Evolutionary conservation across 2,888 invertebrate genomes (phyloP).

Genomic region (Anodontia alba): DNA sequence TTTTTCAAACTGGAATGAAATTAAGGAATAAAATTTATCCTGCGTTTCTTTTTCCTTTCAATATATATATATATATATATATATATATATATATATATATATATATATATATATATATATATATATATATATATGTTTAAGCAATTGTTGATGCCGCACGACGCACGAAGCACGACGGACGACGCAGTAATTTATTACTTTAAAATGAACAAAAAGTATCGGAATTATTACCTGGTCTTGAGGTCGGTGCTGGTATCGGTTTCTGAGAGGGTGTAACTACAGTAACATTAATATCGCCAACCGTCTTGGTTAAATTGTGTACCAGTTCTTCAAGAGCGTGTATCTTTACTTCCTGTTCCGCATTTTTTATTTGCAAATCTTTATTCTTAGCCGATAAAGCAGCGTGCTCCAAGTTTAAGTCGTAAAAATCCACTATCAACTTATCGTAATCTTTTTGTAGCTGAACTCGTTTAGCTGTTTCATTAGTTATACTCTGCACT

Average conservation of each 20-base stretch:
- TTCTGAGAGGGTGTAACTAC: background rate
- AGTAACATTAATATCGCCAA: background rate
- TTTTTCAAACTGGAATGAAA: too few species aligned
- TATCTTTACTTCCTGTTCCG: background rate
- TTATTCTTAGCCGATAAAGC: background rate
- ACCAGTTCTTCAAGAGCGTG: background rate
- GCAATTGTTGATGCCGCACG: too few species aligned
- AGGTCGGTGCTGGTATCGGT: background rate
- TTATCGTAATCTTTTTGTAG: conserved; percentile 3
- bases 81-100: too few species aligned
- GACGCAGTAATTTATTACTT: too few species aligned
- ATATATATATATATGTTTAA: too few species aligned
- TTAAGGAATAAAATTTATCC: too few species aligned
- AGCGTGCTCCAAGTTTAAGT: background rate
- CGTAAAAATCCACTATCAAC: background rate
- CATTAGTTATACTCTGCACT: background rate
- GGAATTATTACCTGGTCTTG: too few species aligned
- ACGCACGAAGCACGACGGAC: too few species aligned
- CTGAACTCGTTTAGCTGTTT: background rate
- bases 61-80: too few species aligned
- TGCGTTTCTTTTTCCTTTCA: too few species aligned
- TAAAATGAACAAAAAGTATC: too few species aligned
- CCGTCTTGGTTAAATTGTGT: background rate
- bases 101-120: too few species aligned
- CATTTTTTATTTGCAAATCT: background rate